Evolutionary conservation across 92 coral and sea anemone genomes (phyloP).

Genomic region (Chrysogorgia sp.): DNA sequence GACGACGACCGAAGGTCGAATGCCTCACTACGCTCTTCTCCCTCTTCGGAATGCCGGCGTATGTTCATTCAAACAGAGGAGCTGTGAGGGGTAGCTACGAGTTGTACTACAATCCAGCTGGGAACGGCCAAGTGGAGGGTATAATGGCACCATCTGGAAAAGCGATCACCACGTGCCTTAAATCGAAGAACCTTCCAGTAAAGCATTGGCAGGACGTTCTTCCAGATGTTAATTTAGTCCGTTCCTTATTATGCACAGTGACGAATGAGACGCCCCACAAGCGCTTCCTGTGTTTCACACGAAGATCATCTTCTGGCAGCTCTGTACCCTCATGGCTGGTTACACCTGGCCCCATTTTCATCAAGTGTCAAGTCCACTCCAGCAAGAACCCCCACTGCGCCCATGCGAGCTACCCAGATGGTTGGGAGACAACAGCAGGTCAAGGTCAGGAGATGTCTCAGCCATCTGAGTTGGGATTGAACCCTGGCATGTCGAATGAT

Average conservation of each 20-base stretch:
- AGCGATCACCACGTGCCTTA: slow-evolving; percentile 47
- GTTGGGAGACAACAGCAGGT: slow-evolving; percentile 43
- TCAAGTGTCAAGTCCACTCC: slow-evolving; percentile 54
- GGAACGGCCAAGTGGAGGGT: slow-evolving; percentile 63
- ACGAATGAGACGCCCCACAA: too few relatives aligned
- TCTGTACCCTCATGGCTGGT: slow-evolving; percentile 61
- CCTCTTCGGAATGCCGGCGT: too few relatives aligned
- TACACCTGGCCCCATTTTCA: slow-evolving; percentile 51
- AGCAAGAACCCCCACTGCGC: slow-evolving; percentile 51
- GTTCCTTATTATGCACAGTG: slow-evolving; percentile 64
- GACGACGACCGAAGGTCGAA: slow-evolving; percentile 47
- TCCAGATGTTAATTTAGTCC: slow-evolving; percentile 50
- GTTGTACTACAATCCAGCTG: slow-evolving; percentile 58
- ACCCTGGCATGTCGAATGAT: slow-evolving; percentile 10
- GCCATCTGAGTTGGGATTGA: too few relatives aligned
- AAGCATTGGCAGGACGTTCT: too few relatives aligned
- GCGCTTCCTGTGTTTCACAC: slow-evolving; percentile 62
- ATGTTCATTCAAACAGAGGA: too few relatives aligned
- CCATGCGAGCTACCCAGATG: too few relatives aligned
- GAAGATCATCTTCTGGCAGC: slow-evolving; percentile 51
- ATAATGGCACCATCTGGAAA: slow-evolving; percentile 61
- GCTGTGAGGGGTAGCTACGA: slow-evolving; percentile 53
- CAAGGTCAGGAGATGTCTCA: too few relatives aligned
- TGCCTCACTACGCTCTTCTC: slow-evolving; percentile 55
- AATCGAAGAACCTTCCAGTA: too few relatives aligned